Percentiles rank a stretch among this genome's conserved stretches.
These are phyloP conservation scores for Spermophilus dauricus DNA, from an alignment of 2,113 vertebrate genomes.

Conservation along the genomic window DNA sequence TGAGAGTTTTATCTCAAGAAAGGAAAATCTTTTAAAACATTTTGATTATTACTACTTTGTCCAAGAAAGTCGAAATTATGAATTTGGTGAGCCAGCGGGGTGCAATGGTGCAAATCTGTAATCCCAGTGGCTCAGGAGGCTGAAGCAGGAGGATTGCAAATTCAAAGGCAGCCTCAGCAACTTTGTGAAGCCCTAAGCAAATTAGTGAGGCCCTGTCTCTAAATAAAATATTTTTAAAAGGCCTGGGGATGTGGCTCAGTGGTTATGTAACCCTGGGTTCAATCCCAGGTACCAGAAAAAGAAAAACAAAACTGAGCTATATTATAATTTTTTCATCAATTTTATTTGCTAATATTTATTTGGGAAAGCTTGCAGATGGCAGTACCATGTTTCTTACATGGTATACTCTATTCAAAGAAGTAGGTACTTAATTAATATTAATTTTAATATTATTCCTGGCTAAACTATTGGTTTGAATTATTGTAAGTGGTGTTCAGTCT, in stretches of 20 bases:
- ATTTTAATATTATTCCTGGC: neutral
- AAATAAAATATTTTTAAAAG: too few species aligned
- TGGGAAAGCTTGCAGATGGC: neutral
- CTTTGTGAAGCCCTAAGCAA: too few species aligned
- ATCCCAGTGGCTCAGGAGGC: too few species aligned
- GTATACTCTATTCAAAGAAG: neutral
- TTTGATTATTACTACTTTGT: neutral
- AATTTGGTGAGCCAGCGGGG: neutral
- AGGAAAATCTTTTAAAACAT: neutral
- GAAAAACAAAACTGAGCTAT: too few species aligned
- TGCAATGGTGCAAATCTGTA: too few species aligned
- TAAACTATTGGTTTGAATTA: neutral
- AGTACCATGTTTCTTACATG: neutral
- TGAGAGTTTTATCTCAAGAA: neutral
- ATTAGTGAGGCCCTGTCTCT: too few species aligned
- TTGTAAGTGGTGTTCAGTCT: neutral
- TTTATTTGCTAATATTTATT: constrained; percentile 23
- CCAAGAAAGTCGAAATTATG: neutral
- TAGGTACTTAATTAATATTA: neutral
- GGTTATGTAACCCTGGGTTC: too few species aligned
- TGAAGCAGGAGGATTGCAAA: too few species aligned
- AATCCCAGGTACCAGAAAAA: too few species aligned
- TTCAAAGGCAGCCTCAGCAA: too few species aligned
- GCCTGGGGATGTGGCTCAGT: too few species aligned
- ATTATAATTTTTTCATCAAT: neutral